These are phyloP conservation scores for Drosophila ustulata DNA, from an alignment of 2,888 invertebrate genomes.

Conservation along the genomic window DNA sequence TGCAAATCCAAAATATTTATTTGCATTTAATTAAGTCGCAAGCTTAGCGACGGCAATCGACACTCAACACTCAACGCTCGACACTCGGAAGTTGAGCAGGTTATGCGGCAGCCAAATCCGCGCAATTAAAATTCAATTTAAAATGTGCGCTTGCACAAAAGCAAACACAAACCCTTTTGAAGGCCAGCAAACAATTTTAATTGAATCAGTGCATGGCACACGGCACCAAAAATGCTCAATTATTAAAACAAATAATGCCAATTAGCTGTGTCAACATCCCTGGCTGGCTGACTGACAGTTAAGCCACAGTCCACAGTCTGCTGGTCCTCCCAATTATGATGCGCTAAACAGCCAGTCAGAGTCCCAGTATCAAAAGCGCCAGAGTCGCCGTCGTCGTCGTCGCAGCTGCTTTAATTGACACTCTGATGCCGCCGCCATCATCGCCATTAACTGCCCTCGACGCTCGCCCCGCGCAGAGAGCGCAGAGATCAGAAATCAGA, in stretches of 20 bases:
- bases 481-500: conserved; percentile 31
- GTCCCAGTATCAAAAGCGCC: conserved; percentile 3
- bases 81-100: conserved; percentile 26
- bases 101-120: conserved; percentile 50
- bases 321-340: conserved; percentile 64
- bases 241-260: conserved; percentile 84
- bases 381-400: conserved; percentile 8
- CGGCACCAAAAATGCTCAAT: conserved; percentile 80
- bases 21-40: conserved; percentile 70
- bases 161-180: conserved; percentile 64
- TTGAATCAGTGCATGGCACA: conserved; percentile 71
- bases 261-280: conserved; percentile 83
- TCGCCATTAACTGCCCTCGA: conserved; percentile 49
- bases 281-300: conserved; percentile 15
- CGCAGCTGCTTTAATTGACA: conserved; percentile 75
- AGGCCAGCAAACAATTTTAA: conserved; percentile 68
- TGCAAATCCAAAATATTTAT: conserved; percentile 75
- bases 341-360: conserved; percentile 59
- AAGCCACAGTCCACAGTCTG: conserved; percentile 1
- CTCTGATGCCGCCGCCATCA: conserved; percentile 71
- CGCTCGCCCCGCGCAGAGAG: conserved; percentile 3
- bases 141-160: conserved; percentile 39
- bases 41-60: conserved; percentile 57
- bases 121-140: conserved; percentile 72
- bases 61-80: conserved; percentile 27